phyloP scores from a whole-genome alignment of 1,140 invertebrate genomes.

The Probaryconus sp. region DNA sequence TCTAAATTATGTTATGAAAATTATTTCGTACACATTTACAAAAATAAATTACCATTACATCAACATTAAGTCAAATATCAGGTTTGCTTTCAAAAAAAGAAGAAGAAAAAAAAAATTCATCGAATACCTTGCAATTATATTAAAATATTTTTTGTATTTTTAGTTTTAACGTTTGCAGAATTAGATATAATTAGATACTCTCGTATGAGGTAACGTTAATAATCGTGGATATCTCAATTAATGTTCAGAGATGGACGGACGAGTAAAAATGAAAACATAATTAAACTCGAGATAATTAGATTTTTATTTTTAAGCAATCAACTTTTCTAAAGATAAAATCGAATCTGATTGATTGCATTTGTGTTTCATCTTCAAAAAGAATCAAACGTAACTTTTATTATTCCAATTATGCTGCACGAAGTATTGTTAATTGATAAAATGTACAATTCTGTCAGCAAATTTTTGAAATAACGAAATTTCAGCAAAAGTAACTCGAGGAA shows the following conservation, averaged over 20 bases:
- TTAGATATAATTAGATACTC: constrained; percentile 44
- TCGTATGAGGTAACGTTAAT: constrained; percentile 6
- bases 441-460: not conserved
- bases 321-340: constrained; percentile 8
- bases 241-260: constrained; percentile 7
- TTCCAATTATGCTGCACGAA: not conserved
- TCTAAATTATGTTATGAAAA: too few species aligned
- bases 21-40: too few species aligned
- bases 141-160: too few species aligned
- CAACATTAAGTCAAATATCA: too few species aligned
- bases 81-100: too few species aligned
- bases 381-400: too few species aligned
- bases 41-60: too few species aligned
- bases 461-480: not conserved
- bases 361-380: constrained; percentile 11
- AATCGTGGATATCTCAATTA: constrained; percentile 46
- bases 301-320: constrained; percentile 18
- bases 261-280: constrained; percentile 18
- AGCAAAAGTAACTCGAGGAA: too few species aligned
- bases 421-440: not conserved
- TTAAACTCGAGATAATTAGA: constrained; percentile 15
- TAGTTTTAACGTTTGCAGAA: too few species aligned
- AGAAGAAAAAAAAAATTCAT: too few species aligned
- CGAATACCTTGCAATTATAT: too few species aligned
- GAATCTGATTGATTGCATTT: not conserved